Conservation (phyloP, 1,140 invertebrate genomes). For the Cecropterus lyciades region DNA sequence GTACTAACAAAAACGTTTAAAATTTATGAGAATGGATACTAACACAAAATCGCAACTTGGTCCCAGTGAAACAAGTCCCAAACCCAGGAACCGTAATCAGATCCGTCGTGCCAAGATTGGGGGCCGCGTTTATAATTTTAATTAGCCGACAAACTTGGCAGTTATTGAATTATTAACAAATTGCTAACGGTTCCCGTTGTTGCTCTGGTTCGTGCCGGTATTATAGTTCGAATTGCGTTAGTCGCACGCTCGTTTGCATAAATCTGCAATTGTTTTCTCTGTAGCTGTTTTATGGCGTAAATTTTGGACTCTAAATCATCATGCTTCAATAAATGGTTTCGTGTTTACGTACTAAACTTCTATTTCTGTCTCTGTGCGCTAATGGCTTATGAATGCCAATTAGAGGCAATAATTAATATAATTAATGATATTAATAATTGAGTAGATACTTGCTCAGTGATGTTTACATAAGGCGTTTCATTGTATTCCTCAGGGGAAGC, state of each 20-base stretch:
- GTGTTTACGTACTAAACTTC: background rate
- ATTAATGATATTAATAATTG: no score
- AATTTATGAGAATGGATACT: no score
- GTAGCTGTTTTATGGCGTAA: background rate
- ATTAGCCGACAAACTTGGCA: constrained; percentile 24
- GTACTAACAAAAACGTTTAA: no score
- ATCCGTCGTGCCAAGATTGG: constrained; percentile 21
- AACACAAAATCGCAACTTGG: background rate
- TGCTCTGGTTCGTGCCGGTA: constrained; percentile 8
- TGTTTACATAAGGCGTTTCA: no score
- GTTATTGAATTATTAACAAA: constrained; percentile 25
- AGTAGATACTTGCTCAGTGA: no score
- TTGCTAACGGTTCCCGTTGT: constrained; percentile 9
- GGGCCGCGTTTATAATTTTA: constrained; percentile 28
- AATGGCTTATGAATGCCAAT: no score
- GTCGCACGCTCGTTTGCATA: constrained; percentile 8
- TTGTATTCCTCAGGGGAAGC: no score
- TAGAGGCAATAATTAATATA: no score
- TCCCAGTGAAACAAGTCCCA: background rate
- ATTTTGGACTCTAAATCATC: background rate
- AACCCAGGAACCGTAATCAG: constrained; percentile 8
- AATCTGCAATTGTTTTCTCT: background rate
- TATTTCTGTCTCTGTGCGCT: background rate
- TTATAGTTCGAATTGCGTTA: constrained; percentile 21
- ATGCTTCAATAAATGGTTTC: background rate